Conservation (phyloP, 1,140 invertebrate genomes). For the Carcinoscorpius rotundicauda region DNA sequence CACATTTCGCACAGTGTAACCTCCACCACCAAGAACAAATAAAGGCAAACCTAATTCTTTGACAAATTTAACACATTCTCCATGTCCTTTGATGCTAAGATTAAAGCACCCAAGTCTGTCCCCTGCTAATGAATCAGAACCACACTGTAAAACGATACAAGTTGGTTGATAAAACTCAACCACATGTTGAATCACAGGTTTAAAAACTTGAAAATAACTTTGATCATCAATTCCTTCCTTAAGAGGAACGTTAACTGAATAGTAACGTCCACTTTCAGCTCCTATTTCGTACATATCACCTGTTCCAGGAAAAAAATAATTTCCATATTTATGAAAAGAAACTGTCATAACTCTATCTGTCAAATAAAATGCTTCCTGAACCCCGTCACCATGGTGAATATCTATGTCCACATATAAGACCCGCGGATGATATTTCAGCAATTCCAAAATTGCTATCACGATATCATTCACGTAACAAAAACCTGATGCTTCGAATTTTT, state of each 20-base stretch:
- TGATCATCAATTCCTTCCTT: conserved; percentile 94
- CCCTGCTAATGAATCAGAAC: conserved; percentile 91
- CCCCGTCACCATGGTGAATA: conserved; percentile 98
- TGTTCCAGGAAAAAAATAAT: conserved; percentile 96
- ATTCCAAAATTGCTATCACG: conserved; percentile 92
- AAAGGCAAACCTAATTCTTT: conserved; percentile 87
- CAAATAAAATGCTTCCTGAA: conserved; percentile 97
- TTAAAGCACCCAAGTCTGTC: conserved; percentile 86
- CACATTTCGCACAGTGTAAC: conserved; percentile 94
- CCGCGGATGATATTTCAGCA: conserved; percentile 73
- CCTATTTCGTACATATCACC: conserved; percentile 97
- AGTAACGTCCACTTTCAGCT: conserved; percentile 81
- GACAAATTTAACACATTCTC: conserved; percentile 92
- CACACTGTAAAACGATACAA: conserved; percentile 92
- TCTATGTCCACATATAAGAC: conserved; percentile 99
- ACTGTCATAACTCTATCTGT: conserved; percentile 99
- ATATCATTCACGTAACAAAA: conserved; percentile 99
- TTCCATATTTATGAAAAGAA: conserved; percentile 98
- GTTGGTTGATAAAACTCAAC: conserved; percentile 96
- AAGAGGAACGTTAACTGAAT: conserved; percentile 92
- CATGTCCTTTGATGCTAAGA: conserved; percentile 79
- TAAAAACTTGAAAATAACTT: conserved; percentile 87
- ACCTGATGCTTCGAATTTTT: conserved; percentile 93
- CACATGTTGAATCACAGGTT: conserved; percentile 81
- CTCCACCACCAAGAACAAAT: conserved; percentile 88